Base-by-base conservation (phyloP, 2,797 vertebrate species). In the Emydoidea blandingii region DNA sequence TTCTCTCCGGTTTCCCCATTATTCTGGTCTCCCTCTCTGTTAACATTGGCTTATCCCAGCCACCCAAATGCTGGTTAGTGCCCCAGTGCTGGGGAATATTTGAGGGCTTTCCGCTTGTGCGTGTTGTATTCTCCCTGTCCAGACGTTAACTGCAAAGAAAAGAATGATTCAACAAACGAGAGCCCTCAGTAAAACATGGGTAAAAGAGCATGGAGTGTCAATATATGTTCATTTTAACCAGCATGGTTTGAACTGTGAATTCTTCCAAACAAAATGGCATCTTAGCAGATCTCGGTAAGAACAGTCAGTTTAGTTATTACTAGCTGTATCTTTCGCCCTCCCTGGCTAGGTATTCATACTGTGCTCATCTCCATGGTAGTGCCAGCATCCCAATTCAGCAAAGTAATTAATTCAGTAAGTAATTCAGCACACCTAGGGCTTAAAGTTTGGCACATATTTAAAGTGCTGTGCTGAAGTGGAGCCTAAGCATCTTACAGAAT, bases 241-340 rank as follows among this genome's bases (percentile, higher is more conserved):
- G 8, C 41, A 44, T 25, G 29, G 74, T 76, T 12, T 16, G 25
- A 25, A 29, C 25, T 16, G 10, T 16, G 59, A 49, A 41, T 0
- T 1, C 7, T 92, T 3, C 85, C 47, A 18, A 6, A 0, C 2
- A 5, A 54, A 50, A 25, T 31, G 8, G 14, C 0, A 0, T 65
- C 83, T 76, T 6, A 8, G 27, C 3, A 0, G 14, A 47, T 54
- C 37, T 41, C 37, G 6, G 41, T 25, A 27, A 41, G 37, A 21
- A 19, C 65, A 19, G 37, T 41, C 37, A 72, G 37, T 23, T 41
- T 72, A 23, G 37, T 21, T 68, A 15, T 47, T 8, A 14, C 37
- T 1, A 23, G 21, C 12, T 74, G 37, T 7, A 7, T 27, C 72
- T 47, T 47, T 44, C 21, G 18, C n/a, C 5, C 37, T 44, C 41